Evolutionary conservation across 35 echinoderm and acorn worm genomes (phyloP), one percentile per base, ranked within the genome.

Genomic region (Chiridota heheva): DNA sequence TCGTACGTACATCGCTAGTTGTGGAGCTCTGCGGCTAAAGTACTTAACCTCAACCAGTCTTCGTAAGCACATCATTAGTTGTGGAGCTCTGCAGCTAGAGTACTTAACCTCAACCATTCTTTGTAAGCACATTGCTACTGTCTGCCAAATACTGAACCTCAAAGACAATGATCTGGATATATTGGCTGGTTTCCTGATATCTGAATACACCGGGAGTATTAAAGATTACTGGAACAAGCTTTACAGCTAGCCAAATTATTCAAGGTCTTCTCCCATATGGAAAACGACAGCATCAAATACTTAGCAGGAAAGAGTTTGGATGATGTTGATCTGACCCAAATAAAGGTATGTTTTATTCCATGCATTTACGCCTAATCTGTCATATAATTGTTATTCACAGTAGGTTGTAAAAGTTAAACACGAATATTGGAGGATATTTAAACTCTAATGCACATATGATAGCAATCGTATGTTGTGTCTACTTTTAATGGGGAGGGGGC

Each of bases 71-170:
- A n/a, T n/a, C n/a, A n/a, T n/a, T n/a, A n/a, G n/a, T n/a, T n/a
- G n/a, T n/a, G n/a, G n/a, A n/a, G n/a, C n/a, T n/a, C n/a, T n/a
- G n/a, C n/a, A n/a, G n/a, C n/a, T n/a, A n/a, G n/a, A n/a, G n/a
- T n/a, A n/a, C n/a, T n/a, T n/a, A n/a, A n/a, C n/a, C n/a, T n/a
- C n/a, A n/a, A n/a, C n/a, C n/a, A n/a, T n/a, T n/a, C n/a, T n/a
- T n/a, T n/a, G n/a, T n/a, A n/a, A n/a, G n/a, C 86, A 95, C 42
- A 85, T 95, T 73, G 86, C 91, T 0, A 95, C 81, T 12, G 67
- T 89, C 4, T 84, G 78, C 6, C 86, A 85, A 85, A 32, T 95
- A 0, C 72, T 92, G 42, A 90, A 90, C 46, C 43, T 89, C 29
- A 70, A 81, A 43, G 82, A 96, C 26, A 89, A 89, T 69, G 87